A percentile compares a stretch with the other conserved stretches of the same genome.
phyloP scores from a whole-genome alignment of 2,888 invertebrate species.

The Protonemura montana region DNA sequence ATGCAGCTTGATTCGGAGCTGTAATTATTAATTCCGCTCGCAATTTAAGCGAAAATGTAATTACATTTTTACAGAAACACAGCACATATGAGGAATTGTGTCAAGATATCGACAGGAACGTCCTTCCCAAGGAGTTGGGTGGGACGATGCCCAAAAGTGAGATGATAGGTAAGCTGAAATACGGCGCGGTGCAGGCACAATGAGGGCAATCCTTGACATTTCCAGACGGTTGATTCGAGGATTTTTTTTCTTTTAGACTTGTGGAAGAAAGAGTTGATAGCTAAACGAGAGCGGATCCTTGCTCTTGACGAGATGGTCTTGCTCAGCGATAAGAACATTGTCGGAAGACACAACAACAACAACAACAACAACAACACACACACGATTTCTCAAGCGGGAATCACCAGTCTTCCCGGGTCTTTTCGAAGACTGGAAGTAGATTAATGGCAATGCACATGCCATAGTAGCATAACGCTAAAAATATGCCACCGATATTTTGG shows the following conservation, averaged over 20 bases:
- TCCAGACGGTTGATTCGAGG: neutral
- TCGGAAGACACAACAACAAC: slow-evolving; percentile 47
- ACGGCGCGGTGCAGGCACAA: neutral
- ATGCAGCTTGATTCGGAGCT: no score
- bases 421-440: slow-evolving; percentile 82
- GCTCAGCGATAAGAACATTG: slow-evolving; percentile 54
- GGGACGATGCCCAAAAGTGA: slow-evolving; percentile 73
- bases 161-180: slow-evolving; percentile 65
- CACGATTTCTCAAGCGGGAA: slow-evolving; percentile 63
- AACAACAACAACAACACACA: slow-evolving; percentile 61
- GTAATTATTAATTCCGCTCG: no score
- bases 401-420: slow-evolving; percentile 75
- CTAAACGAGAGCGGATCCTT: slow-evolving; percentile 67
- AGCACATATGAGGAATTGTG: slow-evolving; percentile 67
- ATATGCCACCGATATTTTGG: slow-evolving; percentile 19
- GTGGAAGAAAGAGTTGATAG: slow-evolving; percentile 74
- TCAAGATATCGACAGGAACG: slow-evolving; percentile 66
- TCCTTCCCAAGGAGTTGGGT: slow-evolving; percentile 77
- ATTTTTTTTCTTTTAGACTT: slow-evolving; percentile 60
- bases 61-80: slow-evolving; percentile 61
- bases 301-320: slow-evolving; percentile 76
- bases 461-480: neutral
- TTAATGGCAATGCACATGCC: slow-evolving; percentile 57
- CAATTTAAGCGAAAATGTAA: no score
- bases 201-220: neutral